These are phyloP conservation scores for Ectropis grisescens DNA, from an alignment of 1,140 invertebrate genomes.

Conservation along the genomic window DNA sequence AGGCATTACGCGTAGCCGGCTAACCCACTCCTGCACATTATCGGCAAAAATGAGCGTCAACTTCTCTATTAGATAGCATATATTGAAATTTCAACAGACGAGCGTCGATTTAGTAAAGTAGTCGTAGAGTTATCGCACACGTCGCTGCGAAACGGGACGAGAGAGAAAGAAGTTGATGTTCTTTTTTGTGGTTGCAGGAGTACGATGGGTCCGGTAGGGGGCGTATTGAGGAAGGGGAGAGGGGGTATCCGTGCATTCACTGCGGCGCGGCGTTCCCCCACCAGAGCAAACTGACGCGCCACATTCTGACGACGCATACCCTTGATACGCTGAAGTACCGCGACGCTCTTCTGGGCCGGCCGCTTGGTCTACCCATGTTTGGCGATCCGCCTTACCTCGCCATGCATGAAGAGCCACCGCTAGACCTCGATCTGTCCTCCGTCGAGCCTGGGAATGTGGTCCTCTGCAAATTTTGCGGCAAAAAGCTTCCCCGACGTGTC, in stretches of 20 bases:
- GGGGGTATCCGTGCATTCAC: slow-evolving; percentile 84
- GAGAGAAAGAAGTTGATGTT: slow-evolving; percentile 90
- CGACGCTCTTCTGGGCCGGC: slow-evolving; percentile 75
- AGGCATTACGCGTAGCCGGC: slow-evolving; percentile 60
- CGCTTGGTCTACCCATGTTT: slow-evolving; percentile 64
- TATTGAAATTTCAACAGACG: slow-evolving; percentile 51
- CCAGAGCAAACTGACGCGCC: slow-evolving; percentile 89
- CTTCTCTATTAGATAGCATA: slow-evolving; percentile 81
- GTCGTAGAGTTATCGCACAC: slow-evolving; percentile 63
- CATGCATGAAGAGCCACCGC: slow-evolving; percentile 62
- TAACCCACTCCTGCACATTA: slow-evolving; percentile 68
- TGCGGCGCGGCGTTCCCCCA: slow-evolving; percentile 88
- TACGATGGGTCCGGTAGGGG: slow-evolving; percentile 76
- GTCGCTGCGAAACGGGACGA: slow-evolving; percentile 49
- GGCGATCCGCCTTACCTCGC: slow-evolving; percentile 54
- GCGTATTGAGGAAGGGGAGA: slow-evolving; percentile 61
- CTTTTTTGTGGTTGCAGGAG: slow-evolving; percentile 93
- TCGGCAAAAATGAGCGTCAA: slow-evolving; percentile 96
- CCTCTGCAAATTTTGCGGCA: slow-evolving; percentile 91
- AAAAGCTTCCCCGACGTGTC: slow-evolving; percentile 89
- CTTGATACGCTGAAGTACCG: slow-evolving; percentile 88
- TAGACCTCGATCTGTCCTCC: slow-evolving; percentile 66
- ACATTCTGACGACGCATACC: slow-evolving; percentile 88
- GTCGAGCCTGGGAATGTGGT: slow-evolving; percentile 81
- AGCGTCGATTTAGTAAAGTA: slow-evolving; percentile 65